Evolutionary conservation across 2,113 vertebrate species (phyloP).

Genomic region (Sorex araneus): DNA sequence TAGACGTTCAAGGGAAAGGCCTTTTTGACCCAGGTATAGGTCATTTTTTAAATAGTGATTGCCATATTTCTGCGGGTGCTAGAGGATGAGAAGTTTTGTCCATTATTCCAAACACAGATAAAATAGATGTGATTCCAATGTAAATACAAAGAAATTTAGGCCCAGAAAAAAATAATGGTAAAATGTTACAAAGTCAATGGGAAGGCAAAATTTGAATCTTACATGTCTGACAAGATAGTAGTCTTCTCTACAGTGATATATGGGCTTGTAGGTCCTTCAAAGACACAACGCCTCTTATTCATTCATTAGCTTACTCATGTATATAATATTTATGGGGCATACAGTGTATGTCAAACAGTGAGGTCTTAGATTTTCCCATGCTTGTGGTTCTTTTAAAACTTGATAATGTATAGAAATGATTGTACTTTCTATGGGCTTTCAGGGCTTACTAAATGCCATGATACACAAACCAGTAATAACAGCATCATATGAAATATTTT

Average conservation of each 20-base stretch:
- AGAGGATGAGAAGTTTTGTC: neutral
- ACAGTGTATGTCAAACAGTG: neutral
- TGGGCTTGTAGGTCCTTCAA: too few relatives aligned
- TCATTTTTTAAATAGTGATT: too few relatives aligned
- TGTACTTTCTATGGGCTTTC: too few relatives aligned
- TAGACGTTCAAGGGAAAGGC: neutral
- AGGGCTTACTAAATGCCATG: too few relatives aligned
- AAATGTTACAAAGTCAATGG: neutral
- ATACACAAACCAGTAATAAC: too few relatives aligned
- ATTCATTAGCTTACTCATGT: neutral
- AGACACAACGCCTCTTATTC: neutral
- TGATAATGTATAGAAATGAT: too few relatives aligned
- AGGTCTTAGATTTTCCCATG: too few relatives aligned
- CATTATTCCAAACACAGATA: neutral
- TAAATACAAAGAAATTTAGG: conserved; percentile 12
- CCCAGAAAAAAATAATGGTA: neutral
- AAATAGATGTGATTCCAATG: neutral
- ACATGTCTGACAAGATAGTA: neutral
- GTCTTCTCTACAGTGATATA: too few relatives aligned
- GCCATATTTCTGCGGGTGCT: too few relatives aligned
- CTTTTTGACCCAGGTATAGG: too few relatives aligned
- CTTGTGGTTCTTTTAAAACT: too few relatives aligned
- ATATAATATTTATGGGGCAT: neutral
- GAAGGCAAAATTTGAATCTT: neutral
- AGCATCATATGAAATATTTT: too few relatives aligned